Evolutionary conservation across 2,888 invertebrate genomes (phyloP), one percentile per base, ranked within the genome.

Genomic region (Mongoloraphidia duomilia): DNA sequence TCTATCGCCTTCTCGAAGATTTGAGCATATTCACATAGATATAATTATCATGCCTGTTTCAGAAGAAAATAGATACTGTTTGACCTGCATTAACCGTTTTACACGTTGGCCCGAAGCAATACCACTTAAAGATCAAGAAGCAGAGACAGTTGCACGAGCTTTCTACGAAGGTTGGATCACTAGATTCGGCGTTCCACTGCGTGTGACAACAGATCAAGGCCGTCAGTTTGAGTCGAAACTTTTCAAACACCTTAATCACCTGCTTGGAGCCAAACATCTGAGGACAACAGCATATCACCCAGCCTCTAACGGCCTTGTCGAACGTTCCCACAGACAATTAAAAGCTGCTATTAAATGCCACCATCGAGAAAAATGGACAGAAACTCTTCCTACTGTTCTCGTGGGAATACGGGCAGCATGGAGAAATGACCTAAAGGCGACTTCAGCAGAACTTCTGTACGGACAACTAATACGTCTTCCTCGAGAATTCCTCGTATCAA

Each of bases 21-120:
- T 66, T 54, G 49, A 53, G 10, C 58, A 63, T 47, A 45, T 65
- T n/a, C n/a, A n/a, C n/a, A n/a, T n/a, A n/a, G n/a, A n/a, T n/a
- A n/a, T 58, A 62, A 35, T 44, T 64, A 34, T n/a, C n/a, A n/a
- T n/a, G n/a, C n/a, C n/a, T n/a, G n/a, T n/a, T n/a, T n/a, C n/a
- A n/a, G n/a, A n/a, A n/a, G n/a, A n/a, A n/a, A n/a, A 2, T 52
- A 53, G 9, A 57, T n/a, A n/a, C n/a, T n/a, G n/a, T n/a, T n/a
- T n/a, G n/a, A n/a, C n/a, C n/a, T n/a, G n/a, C n/a, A n/a, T 60
- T 6, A 60, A 63, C 46, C 40, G 59, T 1, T 59, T 54, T 48
- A 50, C 57, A 8, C 40, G 55, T 4, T 61, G 60, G 59, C 59
- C 59, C 8, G 54, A 56, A 10, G 61, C 59, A 8, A 49, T 59